Percentiles rank a stretch among this genome's conserved stretches.
These are phyloP conservation scores for Moxostoma hubbsi DNA, from an alignment of 2,797 vertebrate genomes.

Conservation along the genomic window DNA sequence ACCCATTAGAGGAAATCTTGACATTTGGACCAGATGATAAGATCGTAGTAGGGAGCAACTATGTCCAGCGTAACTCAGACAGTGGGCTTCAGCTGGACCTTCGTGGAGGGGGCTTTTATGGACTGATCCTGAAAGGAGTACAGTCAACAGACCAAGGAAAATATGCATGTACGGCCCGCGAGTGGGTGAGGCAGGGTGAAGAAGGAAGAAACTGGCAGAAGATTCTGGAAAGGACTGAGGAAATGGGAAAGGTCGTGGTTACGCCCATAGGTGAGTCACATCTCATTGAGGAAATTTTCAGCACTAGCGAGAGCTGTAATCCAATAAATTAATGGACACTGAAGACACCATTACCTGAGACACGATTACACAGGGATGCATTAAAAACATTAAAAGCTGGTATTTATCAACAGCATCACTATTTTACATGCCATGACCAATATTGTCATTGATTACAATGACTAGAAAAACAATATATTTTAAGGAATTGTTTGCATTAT, in stretches of 20 bases:
- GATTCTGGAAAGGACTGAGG: slow-evolving; percentile 81
- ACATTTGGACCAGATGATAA: slow-evolving; percentile 77
- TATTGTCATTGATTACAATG: too few relatives aligned
- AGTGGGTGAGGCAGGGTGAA: slow-evolving; percentile 77
- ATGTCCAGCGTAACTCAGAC: slow-evolving; percentile 72
- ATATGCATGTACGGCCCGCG: slow-evolving; percentile 79
- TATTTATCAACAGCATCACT: too few relatives aligned
- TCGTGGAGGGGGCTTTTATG: slow-evolving; percentile 69
- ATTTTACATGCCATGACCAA: too few relatives aligned
- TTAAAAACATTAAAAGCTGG: too few relatives aligned
- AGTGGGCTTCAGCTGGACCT: slow-evolving; percentile 78
- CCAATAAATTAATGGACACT: background rate
- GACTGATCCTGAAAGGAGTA: slow-evolving; percentile 69
- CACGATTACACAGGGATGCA: too few relatives aligned
- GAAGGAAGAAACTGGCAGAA: slow-evolving; percentile 77
- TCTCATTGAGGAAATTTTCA: background rate
- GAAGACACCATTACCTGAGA: background rate
- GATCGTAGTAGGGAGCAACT: slow-evolving; percentile 69
- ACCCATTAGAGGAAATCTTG: slow-evolving; percentile 65
- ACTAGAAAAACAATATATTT: too few relatives aligned
- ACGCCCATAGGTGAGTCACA: slow-evolving; percentile 83
- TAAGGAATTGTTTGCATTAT: too few relatives aligned
- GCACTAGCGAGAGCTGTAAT: background rate
- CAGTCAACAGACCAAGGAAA: slow-evolving; percentile 69
- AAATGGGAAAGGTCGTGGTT: slow-evolving; percentile 80